Conservation (phyloP, 2,888 invertebrate species). For the Acleris sparsana region DNA sequence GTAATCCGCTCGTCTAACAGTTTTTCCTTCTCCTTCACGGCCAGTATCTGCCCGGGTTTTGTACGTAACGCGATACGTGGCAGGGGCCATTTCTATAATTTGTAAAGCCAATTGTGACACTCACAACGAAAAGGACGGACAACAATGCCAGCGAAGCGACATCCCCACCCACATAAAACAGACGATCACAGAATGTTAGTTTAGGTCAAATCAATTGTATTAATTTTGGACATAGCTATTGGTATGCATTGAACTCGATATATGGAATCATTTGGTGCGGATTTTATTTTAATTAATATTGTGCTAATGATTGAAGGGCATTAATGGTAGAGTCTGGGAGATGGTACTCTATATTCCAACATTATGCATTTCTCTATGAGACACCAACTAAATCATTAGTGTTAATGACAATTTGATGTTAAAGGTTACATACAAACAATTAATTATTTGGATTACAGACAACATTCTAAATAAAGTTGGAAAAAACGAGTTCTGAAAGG, state of each 20-base stretch:
- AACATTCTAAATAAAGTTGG: slow-evolving; percentile 51
- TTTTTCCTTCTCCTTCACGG: slow-evolving; percentile 94
- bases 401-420: slow-evolving; percentile 69
- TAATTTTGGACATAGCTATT: slow-evolving; percentile 40
- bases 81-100: slow-evolving; percentile 85
- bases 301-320: slow-evolving; percentile 28
- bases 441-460: slow-evolving; percentile 58
- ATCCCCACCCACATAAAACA: slow-evolving; percentile 54
- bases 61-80: slow-evolving; percentile 95
- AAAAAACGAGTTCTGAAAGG: slow-evolving; percentile 45
- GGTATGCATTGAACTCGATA: slow-evolving; percentile 13
- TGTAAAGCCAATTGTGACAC: slow-evolving; percentile 80
- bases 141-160: slow-evolving; percentile 68
- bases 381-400: slow-evolving; percentile 51
- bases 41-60: slow-evolving; percentile 91
- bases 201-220: slow-evolving; percentile 47
- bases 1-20: slow-evolving; percentile 94
- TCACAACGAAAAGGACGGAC: slow-evolving; percentile 65
- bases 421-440: slow-evolving; percentile 63
- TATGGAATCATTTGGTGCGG: slow-evolving; percentile 19
- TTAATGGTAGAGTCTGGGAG: slow-evolving; percentile 4
- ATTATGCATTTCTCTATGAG: slow-evolving; percentile 44
- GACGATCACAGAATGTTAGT: slow-evolving; percentile 51
- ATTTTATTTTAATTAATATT: slow-evolving; percentile 2
- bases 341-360: slow-evolving; percentile 25